Base-by-base conservation (phyloP, 1,140 invertebrate species). In the Pantala flavescens region DNA sequence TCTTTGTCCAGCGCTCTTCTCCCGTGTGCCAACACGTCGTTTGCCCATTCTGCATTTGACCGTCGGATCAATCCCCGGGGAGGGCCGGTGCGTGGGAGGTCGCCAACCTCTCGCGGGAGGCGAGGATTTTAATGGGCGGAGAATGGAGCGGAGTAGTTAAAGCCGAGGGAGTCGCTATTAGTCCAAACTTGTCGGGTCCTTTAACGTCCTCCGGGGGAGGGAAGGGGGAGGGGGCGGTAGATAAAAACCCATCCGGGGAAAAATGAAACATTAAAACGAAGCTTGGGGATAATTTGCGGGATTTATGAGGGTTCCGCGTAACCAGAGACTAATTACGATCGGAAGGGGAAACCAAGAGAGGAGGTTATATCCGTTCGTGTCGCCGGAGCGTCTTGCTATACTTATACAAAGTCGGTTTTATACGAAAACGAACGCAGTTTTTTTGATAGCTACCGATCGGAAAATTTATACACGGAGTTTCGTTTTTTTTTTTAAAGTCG, bases 131-230 rank as follows among this genome's bases (percentile, higher is more conserved):
- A 63, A 63, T 63, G 49, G 49, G 14, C n/a, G 49, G 16, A 63
- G n/a, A 63, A 63, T 63, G 49, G 49, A 63, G 3, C n/a, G 49
- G 49, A 63, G 49, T 63, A 63, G 49, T 63, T 63, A 63, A 63
- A 21, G 49, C 49, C 5, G 49, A 63, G 49, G 49, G 49, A 16
- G 49, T 16, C 14, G 12, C 49, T 63, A 63, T 63, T 63, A 63
- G 49, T 63, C 49, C 49, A 19, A 63, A 63, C 49, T 63, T 63
- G 49, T 63, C 12, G 14, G 49, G 49, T 12, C 49, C 49, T n/a
- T 63, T 63, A 63, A 63, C 49, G 12, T 63, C 49, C 49, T 63
- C 49, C 2, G n/a, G n/a, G n/a, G n/a, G n/a, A n/a, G n/a, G n/a
- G n/a, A n/a, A n/a, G n/a, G n/a, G n/a, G n/a, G 3, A 63, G 49